A percentile compares a stretch with the other conserved stretches of the same genome.
Conservation (phyloP, 1,140 invertebrate species). For the Drosophila mauritiana region DNA sequence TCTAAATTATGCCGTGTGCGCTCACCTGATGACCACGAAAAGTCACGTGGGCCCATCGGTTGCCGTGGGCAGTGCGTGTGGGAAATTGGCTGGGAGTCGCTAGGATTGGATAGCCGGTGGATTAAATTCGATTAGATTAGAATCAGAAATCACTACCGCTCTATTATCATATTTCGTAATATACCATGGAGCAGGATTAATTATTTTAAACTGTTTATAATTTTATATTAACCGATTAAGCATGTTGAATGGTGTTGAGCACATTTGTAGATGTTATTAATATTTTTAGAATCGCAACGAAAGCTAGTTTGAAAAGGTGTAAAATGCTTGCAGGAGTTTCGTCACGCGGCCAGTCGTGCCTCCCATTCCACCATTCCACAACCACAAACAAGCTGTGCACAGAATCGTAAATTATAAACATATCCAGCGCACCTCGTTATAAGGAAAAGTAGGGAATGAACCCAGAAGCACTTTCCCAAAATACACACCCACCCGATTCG, state of each 20-base stretch:
- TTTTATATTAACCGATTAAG: too few species aligned
- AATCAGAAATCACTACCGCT: neutral
- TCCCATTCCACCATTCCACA: neutral
- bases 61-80: constrained; percentile 37
- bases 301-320: too few species aligned
- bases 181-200: too few species aligned
- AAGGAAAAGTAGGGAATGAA: constrained; percentile 47
- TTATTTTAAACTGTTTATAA: too few species aligned
- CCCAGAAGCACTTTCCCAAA: constrained; percentile 19
- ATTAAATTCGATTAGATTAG: neutral
- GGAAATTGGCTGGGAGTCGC: constrained; percentile 14
- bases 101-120: neutral
- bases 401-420: constrained; percentile 82
- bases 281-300: too few species aligned
- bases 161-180: neutral
- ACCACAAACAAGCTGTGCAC: neutral
- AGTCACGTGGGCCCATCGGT: constrained; percentile 10
- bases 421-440: constrained; percentile 70
- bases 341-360: neutral
- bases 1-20: constrained; percentile 74
- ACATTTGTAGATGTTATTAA: too few species aligned
- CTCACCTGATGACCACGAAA: constrained; percentile 27
- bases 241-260: too few species aligned
- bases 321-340: neutral
- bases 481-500: constrained; percentile 23